Conservation (phyloP, 2,888 invertebrate genomes). For the Epinotia nisella region DNA sequence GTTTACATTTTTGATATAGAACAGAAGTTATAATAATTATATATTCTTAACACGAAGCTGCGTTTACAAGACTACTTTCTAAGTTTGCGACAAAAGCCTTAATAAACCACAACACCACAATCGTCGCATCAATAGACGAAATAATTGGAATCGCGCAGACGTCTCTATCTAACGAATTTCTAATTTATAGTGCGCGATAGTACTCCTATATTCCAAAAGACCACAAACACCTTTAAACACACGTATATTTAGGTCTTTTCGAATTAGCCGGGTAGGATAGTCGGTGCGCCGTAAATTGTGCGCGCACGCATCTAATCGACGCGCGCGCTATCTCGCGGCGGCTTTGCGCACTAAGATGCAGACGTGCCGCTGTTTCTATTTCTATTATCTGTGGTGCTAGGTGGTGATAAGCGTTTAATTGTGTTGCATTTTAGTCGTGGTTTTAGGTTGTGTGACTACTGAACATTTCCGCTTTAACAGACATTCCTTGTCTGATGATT, state of each 20-base stretch:
- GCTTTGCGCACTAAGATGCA: slow-evolving; percentile 78
- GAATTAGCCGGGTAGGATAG: slow-evolving; percentile 19
- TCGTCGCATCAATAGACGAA: slow-evolving; percentile 55
- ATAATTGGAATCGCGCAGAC: slow-evolving; percentile 78
- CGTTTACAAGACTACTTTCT: too few relatives aligned
- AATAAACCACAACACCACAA: slow-evolving; percentile 44
- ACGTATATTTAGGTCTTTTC: not conserved
- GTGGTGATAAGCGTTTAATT: slow-evolving; percentile 59
- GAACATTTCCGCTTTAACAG: not conserved
- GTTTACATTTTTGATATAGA: too few relatives aligned
- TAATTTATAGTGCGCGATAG: slow-evolving; percentile 82
- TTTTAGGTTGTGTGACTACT: slow-evolving; percentile 6
- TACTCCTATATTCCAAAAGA: slow-evolving; percentile 45
- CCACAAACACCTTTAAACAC: not conserved
- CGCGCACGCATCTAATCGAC: slow-evolving; percentile 77
- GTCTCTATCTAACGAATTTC: slow-evolving; percentile 84
- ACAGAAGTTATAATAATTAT: not conserved
- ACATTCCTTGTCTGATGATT: slow-evolving; percentile 17
- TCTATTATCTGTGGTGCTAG: slow-evolving; percentile 64
- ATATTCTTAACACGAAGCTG: not conserved
- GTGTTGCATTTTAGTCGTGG: slow-evolving; percentile 27
- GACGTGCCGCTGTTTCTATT: slow-evolving; percentile 63
- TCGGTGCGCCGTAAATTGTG: slow-evolving; percentile 71
- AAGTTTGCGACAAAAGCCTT: slow-evolving; percentile 12
- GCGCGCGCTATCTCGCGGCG: slow-evolving; percentile 78